Conservation (phyloP, 2,797 vertebrate species). For the Protosalanx chinensis region DNA sequence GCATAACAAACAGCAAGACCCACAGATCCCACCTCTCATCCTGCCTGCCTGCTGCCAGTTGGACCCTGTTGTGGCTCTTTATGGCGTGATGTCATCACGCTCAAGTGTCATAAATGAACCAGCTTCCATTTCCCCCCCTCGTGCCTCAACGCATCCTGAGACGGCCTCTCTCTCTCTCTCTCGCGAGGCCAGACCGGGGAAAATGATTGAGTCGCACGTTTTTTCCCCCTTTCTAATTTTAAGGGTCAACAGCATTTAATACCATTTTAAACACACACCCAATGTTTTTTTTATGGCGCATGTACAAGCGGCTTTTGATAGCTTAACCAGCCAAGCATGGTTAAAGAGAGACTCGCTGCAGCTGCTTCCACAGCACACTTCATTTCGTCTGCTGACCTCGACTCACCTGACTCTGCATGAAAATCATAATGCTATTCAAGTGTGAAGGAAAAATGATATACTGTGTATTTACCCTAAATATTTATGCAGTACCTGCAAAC, state of each 20-base stretch:
- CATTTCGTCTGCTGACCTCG: slow-evolving; percentile 97
- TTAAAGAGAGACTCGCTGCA: slow-evolving; percentile 94
- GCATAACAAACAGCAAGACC: slow-evolving; percentile 67
- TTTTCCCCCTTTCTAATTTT: slow-evolving; percentile 91
- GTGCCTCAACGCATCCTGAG: slow-evolving; percentile 75
- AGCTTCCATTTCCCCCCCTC: slow-evolving; percentile 54
- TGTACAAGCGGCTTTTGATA: slow-evolving; percentile 95
- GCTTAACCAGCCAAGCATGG: slow-evolving; percentile 98
- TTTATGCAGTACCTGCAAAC: slow-evolving; percentile 91
- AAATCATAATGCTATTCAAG: slow-evolving; percentile 98
- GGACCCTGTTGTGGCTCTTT: slow-evolving; percentile 64
- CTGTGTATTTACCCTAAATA: slow-evolving; percentile 94
- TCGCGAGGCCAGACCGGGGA: slow-evolving; percentile 48
- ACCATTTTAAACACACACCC: slow-evolving; percentile 90
- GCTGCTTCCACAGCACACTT: slow-evolving; percentile 95
- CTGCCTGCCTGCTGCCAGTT: slow-evolving; percentile 47
- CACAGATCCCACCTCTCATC: slow-evolving; percentile 25
- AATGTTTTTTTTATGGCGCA: slow-evolving; percentile 95
- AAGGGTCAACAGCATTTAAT: slow-evolving; percentile 91
- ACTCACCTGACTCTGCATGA: slow-evolving; percentile 96
- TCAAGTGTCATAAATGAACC: slow-evolving; percentile 74
- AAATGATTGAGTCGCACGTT: slow-evolving; percentile 85
- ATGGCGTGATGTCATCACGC: slow-evolving; percentile 74
- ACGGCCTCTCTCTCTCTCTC: slow-evolving; percentile 43
- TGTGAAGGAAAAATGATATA: slow-evolving; percentile 98